Base-by-base conservation (phyloP, 2,888 invertebrate species). In the Holacanthella duospinosa region DNA sequence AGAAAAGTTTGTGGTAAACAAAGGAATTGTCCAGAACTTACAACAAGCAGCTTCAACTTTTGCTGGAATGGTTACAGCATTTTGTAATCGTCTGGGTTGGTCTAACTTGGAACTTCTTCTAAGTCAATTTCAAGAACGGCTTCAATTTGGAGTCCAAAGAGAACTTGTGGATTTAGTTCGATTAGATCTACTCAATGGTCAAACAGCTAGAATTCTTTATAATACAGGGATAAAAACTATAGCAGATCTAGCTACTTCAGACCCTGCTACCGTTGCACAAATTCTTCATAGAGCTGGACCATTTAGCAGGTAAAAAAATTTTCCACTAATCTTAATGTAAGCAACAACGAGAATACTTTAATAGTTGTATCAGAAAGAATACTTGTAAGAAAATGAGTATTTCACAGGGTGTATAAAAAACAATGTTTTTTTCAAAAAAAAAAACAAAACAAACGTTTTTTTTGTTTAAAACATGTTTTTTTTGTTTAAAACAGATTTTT, bases 61-160 rank as follows among this genome's bases (percentile, higher is more conserved):
- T 82, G 94, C 96, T 62, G 90, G 94, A 62, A 96, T 96, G 89
- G 90, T 97, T 1, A 93, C 94, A 2, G 86, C 90, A n/a, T 97
- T 99, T 79, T 93, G 95, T 77, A 85, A 84, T 67, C 87, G 93
- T 61, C 79, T 99, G 16, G 92, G 94, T 27, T 99, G 97, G 96
- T 84, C 84, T 69, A 90, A 88, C 75, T 82, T 99, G 74, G 89
- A 94, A 77, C 80, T 93, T 68, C 80, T 99, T 48, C 83, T 99
- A 53, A 85, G 88, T 0, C 92, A 95, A 78, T 96, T 99, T 77
- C 93, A 96, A 79, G 87, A 89, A 74, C 85, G 97, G 21, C 81
- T 99, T 53, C 90, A 91, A 74, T 96, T 97, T 77, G 97, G 96
- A 16, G 87, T 97, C 55, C 88, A 91, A 75, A 83, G 88, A 26